Evolutionary conservation across 2,888 invertebrate genomes (phyloP).

Genomic region (Rhopalosiphum nymphaeae): DNA sequence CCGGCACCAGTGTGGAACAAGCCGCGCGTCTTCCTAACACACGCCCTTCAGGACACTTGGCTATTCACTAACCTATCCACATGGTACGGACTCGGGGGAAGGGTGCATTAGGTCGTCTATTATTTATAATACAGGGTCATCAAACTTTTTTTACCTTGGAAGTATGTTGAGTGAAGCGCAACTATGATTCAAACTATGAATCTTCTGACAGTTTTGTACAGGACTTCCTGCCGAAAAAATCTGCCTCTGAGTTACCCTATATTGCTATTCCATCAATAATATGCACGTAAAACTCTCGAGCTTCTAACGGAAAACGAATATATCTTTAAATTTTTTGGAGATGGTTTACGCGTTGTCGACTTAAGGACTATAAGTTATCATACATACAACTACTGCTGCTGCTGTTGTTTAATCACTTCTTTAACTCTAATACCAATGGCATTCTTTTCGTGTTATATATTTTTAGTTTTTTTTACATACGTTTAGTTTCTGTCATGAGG

Average conservation of each 20-base stretch:
- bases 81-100: constrained; percentile 73
- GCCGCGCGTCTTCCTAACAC: constrained; percentile 84
- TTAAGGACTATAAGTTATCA: not conserved
- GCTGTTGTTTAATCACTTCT: not conserved
- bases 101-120: not conserved
- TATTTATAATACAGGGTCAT: not conserved
- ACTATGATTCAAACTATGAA: not conserved
- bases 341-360: not conserved
- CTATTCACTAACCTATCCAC: constrained; percentile 86
- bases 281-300: not conserved
- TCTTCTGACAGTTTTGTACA: not conserved
- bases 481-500: not conserved
- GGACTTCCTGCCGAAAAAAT: not conserved
- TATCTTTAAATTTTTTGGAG: not conserved
- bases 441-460: not conserved
- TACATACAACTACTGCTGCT: not conserved
- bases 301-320: not conserved
- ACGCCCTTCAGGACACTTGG: constrained; percentile 83
- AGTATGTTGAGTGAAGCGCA: not conserved
- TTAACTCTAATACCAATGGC: not conserved
- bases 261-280: not conserved
- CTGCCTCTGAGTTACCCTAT: too few species aligned
- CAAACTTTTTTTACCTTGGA: not conserved
- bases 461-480: not conserved
- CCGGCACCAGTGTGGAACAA: constrained; percentile 83